Percentiles rank a stretch among this genome's conserved stretches.
Conservation (phyloP, 2,888 invertebrate species). For the Melipona bicolor region DNA sequence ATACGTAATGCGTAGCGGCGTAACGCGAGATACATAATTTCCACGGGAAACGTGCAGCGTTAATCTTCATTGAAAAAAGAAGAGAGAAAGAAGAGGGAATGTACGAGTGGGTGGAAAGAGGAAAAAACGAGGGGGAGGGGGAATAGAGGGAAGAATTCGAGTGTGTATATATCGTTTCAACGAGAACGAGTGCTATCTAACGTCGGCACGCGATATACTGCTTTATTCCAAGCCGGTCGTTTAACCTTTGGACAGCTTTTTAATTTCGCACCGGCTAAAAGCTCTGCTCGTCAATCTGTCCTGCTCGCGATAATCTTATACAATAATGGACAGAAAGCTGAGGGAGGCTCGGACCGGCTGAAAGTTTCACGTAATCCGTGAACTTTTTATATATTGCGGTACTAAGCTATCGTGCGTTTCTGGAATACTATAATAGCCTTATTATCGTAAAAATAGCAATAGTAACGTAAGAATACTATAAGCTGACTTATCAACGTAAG, state of each 20-base stretch:
- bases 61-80: slow-evolving; percentile 42
- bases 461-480: too few species aligned
- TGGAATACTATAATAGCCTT: not conserved
- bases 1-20: slow-evolving; percentile 29
- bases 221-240: slow-evolving; percentile 48
- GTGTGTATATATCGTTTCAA: slow-evolving; percentile 39
- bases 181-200: slow-evolving; percentile 40
- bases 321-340: not conserved
- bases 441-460: too few species aligned
- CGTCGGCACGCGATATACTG: slow-evolving; percentile 52
- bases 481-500: too few species aligned
- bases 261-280: slow-evolving; percentile 44
- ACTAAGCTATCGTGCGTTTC: not conserved
- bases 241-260: slow-evolving; percentile 55
- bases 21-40: slow-evolving; percentile 57
- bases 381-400: not conserved
- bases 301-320: slow-evolving; percentile 12
- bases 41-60: slow-evolving; percentile 8
- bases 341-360: not conserved
- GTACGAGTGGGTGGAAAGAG: not conserved
- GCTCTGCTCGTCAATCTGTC: slow-evolving; percentile 18
- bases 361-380: not conserved
- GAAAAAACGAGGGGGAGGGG: not conserved
- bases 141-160: slow-evolving; percentile 39
- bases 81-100: not conserved